These are phyloP conservation scores for Sarcophaga bullata DNA, from an alignment of 1,140 invertebrate genomes.

Conservation along the genomic window DNA sequence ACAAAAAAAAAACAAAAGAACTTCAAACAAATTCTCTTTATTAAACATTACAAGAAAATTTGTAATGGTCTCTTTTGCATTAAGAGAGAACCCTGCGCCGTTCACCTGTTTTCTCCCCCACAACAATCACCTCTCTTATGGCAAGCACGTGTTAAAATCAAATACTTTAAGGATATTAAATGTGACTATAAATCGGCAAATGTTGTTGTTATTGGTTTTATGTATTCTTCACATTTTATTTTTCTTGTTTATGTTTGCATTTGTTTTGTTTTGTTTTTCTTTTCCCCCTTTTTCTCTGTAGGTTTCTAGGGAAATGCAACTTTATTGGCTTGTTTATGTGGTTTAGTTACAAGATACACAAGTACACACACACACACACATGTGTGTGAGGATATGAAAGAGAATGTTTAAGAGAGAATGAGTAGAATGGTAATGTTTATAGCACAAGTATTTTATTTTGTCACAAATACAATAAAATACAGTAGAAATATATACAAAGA, in stretches of 20 bases:
- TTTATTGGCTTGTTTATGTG: constrained; percentile 19
- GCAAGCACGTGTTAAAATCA: constrained; percentile 26
- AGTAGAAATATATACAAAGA: neutral
- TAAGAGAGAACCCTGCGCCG: too few relatives aligned
- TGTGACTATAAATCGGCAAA: neutral
- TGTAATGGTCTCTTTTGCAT: too few relatives aligned
- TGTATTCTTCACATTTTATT: neutral
- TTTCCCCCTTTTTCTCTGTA: neutral
- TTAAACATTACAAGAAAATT: too few relatives aligned
- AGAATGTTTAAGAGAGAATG: neutral
- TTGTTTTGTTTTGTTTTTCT: neutral
- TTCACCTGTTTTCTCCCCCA: neutral
- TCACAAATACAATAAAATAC: neutral
- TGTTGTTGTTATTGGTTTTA: constrained; percentile 27
- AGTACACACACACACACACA: too few relatives aligned
- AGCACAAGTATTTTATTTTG: neutral
- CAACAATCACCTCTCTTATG: neutral
- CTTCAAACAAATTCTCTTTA: too few relatives aligned
- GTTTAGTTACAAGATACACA: neutral
- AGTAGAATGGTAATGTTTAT: neutral
- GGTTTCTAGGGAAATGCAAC: constrained; percentile 4
- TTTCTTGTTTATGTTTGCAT: neutral
- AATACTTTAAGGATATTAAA: constrained; percentile 8
- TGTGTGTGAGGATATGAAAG: neutral
- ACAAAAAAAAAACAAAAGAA: too few relatives aligned